Conservation (phyloP, 2,113 vertebrate genomes). For the Podiceps cristatus region DNA sequence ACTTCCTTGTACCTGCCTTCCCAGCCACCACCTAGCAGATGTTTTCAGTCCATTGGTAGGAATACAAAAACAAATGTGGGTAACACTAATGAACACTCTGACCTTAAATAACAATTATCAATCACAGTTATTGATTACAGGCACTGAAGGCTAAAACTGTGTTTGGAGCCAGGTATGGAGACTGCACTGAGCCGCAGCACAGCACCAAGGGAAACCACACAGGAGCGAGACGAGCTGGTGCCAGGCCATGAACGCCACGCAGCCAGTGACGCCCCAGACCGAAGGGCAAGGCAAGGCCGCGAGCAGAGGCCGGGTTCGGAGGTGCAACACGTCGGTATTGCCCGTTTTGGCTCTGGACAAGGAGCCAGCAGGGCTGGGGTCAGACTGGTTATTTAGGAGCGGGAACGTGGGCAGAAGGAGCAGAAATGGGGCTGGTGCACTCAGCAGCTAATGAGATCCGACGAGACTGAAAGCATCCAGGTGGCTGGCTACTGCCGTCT, state of each 20-base stretch:
- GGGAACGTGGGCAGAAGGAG: neutral
- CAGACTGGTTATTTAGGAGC: neutral
- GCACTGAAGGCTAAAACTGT: neutral
- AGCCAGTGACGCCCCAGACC: neutral
- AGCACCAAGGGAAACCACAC: neutral
- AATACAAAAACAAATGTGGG: neutral
- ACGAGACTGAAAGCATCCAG: neutral
- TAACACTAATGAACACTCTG: neutral
- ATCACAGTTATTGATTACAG: neutral
- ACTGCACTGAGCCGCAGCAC: neutral
- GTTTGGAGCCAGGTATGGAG: neutral
- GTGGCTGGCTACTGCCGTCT: neutral
- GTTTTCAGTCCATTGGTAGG: neutral
- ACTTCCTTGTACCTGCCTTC: neutral
- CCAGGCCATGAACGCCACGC: accelerated
- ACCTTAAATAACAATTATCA: neutral
- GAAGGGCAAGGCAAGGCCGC: neutral
- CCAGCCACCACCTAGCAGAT: neutral
- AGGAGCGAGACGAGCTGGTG: neutral
- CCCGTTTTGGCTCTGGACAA: neutral
- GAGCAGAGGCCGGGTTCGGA: neutral
- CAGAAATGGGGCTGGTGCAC: neutral
- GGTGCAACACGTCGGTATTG: neutral
- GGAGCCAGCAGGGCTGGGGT: neutral
- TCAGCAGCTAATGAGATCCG: constrained; percentile 1